Evolutionary conservation across 1,140 invertebrate species (phyloP), one percentile per base, ranked within the genome.

Genomic region (Drosophila pallidifrons): DNA sequence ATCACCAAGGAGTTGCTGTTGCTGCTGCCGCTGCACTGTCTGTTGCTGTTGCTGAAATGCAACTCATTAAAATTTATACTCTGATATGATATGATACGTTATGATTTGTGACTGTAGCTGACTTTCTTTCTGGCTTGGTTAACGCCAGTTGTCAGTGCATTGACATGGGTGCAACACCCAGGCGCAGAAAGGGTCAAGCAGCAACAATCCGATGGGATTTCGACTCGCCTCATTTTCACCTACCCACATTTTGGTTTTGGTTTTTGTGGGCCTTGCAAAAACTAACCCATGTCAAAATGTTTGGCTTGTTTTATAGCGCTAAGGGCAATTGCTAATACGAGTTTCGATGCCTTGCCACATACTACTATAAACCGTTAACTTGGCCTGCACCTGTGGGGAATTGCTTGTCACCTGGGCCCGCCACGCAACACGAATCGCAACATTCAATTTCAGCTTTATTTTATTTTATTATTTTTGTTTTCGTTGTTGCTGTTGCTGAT

Each of bases 161-260:
- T 87, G 82, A 87, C 77, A 87, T 88, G 80, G 82, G 85, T 87
- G 83, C 72, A 87, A 87, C 82, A 87, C 82, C 82, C 82, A 87
- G 81, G 73, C 81, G 72, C 77, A 85, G 75, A 55, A 77, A 77
- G 81, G 74, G 81, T 64, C 57, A 70, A 58, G 35, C 47, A 38
- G 13, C 35, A 13, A 73, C 35, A n/a, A 73, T 47, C 58, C 67
- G 54, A n/a, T 59, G 38, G 55, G 47, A 46, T 51, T 45, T 51
- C 41, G 41, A 45, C 47, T 54, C 43, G 59, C 74, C 61, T 60
- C 79, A 82, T 80, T 82, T 87, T 88, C 79, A 74, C 79, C 83
- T 82, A 79, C 82, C 87, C 75, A 73, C 15, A 60, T 13, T 52
- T 25, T 25, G 20, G 20, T 25, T 25, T 20, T 2, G 16, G 16